Percentiles rank a stretch among this genome's conserved stretches.
These are phyloP conservation scores for Mionectes macconnelli DNA, from an alignment of 2,113 vertebrate genomes.

Conservation along the genomic window DNA sequence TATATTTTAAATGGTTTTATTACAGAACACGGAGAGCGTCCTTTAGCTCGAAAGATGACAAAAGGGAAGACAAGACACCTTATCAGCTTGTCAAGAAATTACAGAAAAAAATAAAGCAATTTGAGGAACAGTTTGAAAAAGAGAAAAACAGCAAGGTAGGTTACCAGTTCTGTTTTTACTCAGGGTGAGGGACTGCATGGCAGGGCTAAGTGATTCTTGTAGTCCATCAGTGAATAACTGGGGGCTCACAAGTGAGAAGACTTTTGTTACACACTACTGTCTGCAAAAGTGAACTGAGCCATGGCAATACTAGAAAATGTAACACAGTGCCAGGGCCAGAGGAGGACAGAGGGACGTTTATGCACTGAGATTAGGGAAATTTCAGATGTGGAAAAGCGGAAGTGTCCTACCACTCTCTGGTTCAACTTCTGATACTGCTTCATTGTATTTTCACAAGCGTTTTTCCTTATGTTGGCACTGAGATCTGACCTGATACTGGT, in stretches of 20 bases:
- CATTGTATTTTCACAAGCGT: not conserved
- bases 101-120: constrained; percentile 97
- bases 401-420: not conserved
- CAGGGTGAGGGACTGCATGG: not conserved
- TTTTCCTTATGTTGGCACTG: not conserved
- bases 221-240: not conserved
- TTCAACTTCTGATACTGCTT: not conserved
- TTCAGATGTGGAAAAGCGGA: not conserved
- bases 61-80: constrained; percentile 86
- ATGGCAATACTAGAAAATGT: not conserved
- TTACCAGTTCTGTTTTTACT: not conserved
- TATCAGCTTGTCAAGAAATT: constrained; percentile 96
- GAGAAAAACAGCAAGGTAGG: constrained; percentile 91
- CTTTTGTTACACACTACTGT: not conserved
- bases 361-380: not conserved
- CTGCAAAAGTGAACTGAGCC: not conserved
- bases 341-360: not conserved
- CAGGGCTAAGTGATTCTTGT: not conserved
- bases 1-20: not conserved
- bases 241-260: not conserved
- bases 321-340: not conserved
- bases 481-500: not conserved
- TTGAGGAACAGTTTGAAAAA: constrained; percentile 97
- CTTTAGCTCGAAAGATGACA: constrained; percentile 91
- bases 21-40: constrained; percentile 90